Base-by-base conservation (phyloP, 2,797 vertebrate genomes). In the Neosalanx taihuensis region DNA sequence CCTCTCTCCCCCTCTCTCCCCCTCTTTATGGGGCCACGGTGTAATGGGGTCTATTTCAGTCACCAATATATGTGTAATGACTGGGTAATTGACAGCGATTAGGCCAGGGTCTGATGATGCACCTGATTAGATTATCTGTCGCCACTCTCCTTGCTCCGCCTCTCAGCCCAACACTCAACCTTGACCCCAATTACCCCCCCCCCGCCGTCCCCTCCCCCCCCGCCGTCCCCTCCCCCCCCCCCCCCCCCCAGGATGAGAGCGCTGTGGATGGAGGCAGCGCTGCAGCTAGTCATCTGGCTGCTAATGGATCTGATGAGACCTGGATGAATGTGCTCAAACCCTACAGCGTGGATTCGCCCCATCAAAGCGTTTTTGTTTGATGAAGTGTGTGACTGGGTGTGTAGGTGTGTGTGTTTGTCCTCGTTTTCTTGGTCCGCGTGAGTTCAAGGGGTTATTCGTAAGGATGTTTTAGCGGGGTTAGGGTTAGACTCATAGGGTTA, bases 131-230 rank as follows among this genome's bases (percentile, higher is more conserved):
- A 91, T 92, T 91, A 92, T 84, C 79, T 84, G 64, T 62, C 75
- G 81, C 76, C 74, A 75, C 66, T 76, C 77, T 87, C 86, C 78
- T 82, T 82, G 84, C 87, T 88, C 84, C 67, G 72, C 85, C 86
- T 86, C 73, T 67, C 84, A 88, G 88, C 87, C 85, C 84, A 79
- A 87, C 91, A 88, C 88, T 87, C 88, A 90, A 90, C 90, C 91
- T 91, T 92, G 91, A 93, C 91, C 92, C 85, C 90, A 91, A 93
- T 94, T 92, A 92, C 78, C 86, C 87, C 76, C 63, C 59, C 59
- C 59, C 56, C 56, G 15, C 56, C 56, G 5, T 12, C 78, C 86
- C 87, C 76, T 12, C 41, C 51, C 51, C 91, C 78, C 86, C 87
- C 76, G 37, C 37, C 10, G 4, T 12, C 78, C 86, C 87, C 76